A percentile compares a stretch with the other conserved stretches of the same genome.
These are phyloP conservation scores for Drosophila nasuta DNA, from an alignment of 1,140 invertebrate species.

Conservation along the genomic window DNA sequence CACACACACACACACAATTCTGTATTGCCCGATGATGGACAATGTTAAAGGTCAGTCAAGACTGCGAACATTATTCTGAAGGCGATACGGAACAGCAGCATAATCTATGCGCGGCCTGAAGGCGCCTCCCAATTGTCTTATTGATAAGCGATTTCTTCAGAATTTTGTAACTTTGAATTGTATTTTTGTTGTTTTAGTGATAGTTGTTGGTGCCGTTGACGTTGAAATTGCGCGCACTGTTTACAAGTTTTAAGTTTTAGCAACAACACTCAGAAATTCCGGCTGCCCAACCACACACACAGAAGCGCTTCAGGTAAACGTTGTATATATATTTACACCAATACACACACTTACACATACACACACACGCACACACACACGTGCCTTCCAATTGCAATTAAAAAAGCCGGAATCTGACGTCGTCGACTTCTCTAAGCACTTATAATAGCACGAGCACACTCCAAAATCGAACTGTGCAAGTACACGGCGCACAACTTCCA, in stretches of 20 bases:
- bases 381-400: conserved; percentile 79
- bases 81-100: conserved; percentile 8
- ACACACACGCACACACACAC: conserved; percentile 46
- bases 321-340: not conserved
- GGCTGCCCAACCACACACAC: conserved; percentile 30
- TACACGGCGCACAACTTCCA: conserved; percentile 57
- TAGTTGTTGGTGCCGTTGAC: conserved; percentile 4
- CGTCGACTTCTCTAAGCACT: conserved; percentile 58
- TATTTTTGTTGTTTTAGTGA: not conserved
- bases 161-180: conserved; percentile 7
- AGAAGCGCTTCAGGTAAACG: not conserved
- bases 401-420: conserved; percentile 75
- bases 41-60: conserved; percentile 56
- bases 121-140: not conserved
- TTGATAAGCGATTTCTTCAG: conserved; percentile 54
- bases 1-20: conserved; percentile 5
- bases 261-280: conserved; percentile 51
- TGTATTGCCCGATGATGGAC: not conserved
- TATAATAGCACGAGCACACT: conserved; percentile 52
- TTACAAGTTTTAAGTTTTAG: conserved; percentile 61
- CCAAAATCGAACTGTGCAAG: conserved; percentile 54
- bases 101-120: conserved; percentile 25
- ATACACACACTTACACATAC: not conserved
- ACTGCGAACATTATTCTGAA: conserved; percentile 26
- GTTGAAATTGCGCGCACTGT: conserved; percentile 42